These are phyloP conservation scores for Panopea generosa DNA, from an alignment of 2,888 invertebrate species.

Conservation along the genomic window DNA sequence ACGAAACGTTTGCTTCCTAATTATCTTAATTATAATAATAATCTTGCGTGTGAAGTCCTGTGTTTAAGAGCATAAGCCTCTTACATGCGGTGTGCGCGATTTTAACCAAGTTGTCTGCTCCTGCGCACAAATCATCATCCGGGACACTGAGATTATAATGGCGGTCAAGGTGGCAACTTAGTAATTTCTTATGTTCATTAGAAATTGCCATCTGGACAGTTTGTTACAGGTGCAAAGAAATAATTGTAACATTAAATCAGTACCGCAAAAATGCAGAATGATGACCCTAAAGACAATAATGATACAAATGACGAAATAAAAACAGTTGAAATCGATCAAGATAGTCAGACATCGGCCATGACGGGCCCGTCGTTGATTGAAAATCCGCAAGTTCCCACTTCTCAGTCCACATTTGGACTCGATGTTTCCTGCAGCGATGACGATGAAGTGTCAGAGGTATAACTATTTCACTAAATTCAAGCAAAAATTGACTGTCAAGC, in stretches of 20 bases:
- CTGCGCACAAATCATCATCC: slow-evolving; percentile 81
- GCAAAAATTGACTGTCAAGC: background rate
- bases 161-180: slow-evolving; percentile 84
- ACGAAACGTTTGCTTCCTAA: too few relatives aligned
- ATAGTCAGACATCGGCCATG: slow-evolving; percentile 73
- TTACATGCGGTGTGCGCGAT: background rate
- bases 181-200: slow-evolving; percentile 73
- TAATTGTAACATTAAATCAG: background rate
- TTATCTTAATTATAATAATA: too few relatives aligned
- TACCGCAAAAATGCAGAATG: slow-evolving; percentile 92
- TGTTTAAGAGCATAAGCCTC: slow-evolving; percentile 9
- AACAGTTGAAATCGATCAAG: slow-evolving; percentile 79
- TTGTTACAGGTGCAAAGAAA: slow-evolving; percentile 10
- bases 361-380: slow-evolving; percentile 65
- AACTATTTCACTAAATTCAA: slow-evolving; percentile 61
- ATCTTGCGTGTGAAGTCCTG: too few relatives aligned
- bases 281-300: slow-evolving; percentile 85
- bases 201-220: slow-evolving; percentile 63
- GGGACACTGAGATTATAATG: slow-evolving; percentile 83
- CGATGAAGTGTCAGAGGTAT: slow-evolving; percentile 98
- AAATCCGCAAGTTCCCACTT: slow-evolving; percentile 66
- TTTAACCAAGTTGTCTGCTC: slow-evolving; percentile 66
- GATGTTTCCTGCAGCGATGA: slow-evolving; percentile 98
- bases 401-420: slow-evolving; percentile 91
- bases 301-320: slow-evolving; percentile 74